phyloP scores from a whole-genome alignment of 2,888 invertebrate species.

The Deilephila elpenor region DNA sequence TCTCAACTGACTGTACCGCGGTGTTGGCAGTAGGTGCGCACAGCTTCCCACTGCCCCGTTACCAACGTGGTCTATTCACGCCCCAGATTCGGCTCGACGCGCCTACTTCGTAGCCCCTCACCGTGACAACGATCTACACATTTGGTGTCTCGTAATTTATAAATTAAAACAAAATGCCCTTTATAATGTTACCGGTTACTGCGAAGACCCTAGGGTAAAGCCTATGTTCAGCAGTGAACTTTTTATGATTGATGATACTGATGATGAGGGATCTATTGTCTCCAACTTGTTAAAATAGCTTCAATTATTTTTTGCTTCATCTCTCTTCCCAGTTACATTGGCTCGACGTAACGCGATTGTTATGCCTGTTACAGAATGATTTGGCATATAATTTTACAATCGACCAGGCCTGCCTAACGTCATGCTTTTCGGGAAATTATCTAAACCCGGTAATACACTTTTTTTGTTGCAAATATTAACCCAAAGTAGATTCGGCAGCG shows the following conservation, averaged over 20 bases:
- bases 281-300: too few species aligned
- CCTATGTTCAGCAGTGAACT: too few species aligned
- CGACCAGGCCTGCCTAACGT: background rate
- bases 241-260: too few species aligned
- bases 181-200: too few species aligned
- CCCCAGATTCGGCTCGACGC: constrained; percentile 4
- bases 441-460: background rate
- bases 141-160: too few species aligned
- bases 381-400: constrained; percentile 1
- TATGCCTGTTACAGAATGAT: background rate
- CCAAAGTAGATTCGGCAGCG: too few species aligned
- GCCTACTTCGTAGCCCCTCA: background rate
- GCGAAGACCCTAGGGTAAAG: too few species aligned
- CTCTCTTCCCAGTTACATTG: too few species aligned
- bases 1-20: constrained; percentile 6
- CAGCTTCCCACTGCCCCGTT: background rate
- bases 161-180: too few species aligned
- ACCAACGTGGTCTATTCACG: constrained; percentile 16
- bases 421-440: constrained; percentile 3
- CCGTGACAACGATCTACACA: background rate
- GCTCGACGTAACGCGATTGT: too few species aligned
- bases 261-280: too few species aligned
- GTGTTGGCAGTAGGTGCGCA: background rate
- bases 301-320: too few species aligned
- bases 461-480: background rate